These are phyloP conservation scores for Grapholita molesta DNA, from an alignment of 1,140 invertebrate genomes.

Conservation along the genomic window DNA sequence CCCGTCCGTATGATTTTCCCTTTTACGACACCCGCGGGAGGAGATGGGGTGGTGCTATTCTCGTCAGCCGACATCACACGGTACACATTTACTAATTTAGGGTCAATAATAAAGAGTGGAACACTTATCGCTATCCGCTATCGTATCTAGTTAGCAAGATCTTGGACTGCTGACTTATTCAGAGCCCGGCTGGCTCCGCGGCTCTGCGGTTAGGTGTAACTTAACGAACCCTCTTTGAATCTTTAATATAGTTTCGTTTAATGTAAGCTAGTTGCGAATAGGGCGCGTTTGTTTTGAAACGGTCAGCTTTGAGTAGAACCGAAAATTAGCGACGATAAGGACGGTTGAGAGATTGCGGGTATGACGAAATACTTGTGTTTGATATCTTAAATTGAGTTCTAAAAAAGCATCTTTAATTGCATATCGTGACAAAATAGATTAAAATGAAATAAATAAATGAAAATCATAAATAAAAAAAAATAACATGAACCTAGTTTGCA, in stretches of 20 bases:
- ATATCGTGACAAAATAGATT: slow-evolving; percentile 19
- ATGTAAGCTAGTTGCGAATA: slow-evolving; percentile 59
- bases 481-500: too few relatives aligned
- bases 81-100: neutral
- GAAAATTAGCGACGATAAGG: slow-evolving; percentile 15
- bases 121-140: neutral
- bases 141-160: slow-evolving; percentile 31
- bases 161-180: slow-evolving; percentile 61
- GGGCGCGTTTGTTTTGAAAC: slow-evolving; percentile 48
- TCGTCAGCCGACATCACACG: too few relatives aligned
- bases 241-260: slow-evolving; percentile 75
- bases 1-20: too few relatives aligned
- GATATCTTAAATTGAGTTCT: too few relatives aligned
- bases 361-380: neutral
- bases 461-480: too few relatives aligned
- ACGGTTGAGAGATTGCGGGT: neutral
- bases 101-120: neutral
- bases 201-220: slow-evolving; percentile 71
- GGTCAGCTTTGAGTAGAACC: neutral
- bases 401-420: too few relatives aligned
- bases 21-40: too few relatives aligned
- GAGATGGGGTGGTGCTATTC: too few relatives aligned
- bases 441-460: slow-evolving; percentile 42
- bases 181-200: slow-evolving; percentile 47
- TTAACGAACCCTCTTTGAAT: slow-evolving; percentile 73